Evolutionary conservation across 2,113 vertebrate species (phyloP).

Genomic region (Neodon shergylaensis): DNA sequence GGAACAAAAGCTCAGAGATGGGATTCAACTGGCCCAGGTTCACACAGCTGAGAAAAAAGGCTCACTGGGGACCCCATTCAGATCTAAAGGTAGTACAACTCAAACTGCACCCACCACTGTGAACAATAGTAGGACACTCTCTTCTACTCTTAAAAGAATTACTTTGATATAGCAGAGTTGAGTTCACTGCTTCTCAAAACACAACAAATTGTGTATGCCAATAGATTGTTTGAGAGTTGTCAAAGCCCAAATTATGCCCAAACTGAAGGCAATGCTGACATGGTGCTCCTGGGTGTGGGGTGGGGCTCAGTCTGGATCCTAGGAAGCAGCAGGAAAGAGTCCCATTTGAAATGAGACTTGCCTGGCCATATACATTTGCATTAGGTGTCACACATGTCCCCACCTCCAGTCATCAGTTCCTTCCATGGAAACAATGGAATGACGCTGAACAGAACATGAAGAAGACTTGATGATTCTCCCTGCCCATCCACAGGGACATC

Average conservation of each 20-base stretch:
- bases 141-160: background rate
- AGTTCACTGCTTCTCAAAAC: background rate
- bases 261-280: background rate
- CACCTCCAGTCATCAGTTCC: background rate
- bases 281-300: accelerated
- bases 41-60: background rate
- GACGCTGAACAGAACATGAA: too few relatives aligned
- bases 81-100: too few relatives aligned
- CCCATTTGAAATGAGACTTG: background rate
- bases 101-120: background rate
- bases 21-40: background rate
- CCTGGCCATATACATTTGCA: background rate
- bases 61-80: background rate
- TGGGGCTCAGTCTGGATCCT: too few relatives aligned
- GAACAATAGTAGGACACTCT: background rate
- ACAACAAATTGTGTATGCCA: background rate
- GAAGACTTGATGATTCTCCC: background rate
- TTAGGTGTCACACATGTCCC: background rate
- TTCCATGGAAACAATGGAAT: background rate
- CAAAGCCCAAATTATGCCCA: background rate
- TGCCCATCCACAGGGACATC: accelerated
- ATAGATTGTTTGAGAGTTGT: background rate
- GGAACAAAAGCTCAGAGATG: background rate
- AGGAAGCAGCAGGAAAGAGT: background rate
- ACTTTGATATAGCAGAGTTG: background rate